Base-by-base conservation (phyloP, 2,113 vertebrate species). In the Sceloporus undulatus region DNA sequence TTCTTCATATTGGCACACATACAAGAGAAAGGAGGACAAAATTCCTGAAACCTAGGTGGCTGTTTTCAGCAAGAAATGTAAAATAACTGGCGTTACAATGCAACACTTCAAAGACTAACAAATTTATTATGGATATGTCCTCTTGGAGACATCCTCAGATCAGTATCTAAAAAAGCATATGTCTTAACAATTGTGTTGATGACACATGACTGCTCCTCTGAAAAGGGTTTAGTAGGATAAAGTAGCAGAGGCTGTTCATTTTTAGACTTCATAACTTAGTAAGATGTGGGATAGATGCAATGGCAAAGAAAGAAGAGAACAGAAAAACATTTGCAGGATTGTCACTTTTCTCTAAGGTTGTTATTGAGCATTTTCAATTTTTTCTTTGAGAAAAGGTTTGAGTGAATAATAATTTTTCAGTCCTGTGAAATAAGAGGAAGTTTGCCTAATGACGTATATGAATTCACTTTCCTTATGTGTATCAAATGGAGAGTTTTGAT, bases 331-430 rank as follows among this genome's bases (percentile, higher is more conserved):
- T 25, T 71, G 59, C 23, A 21, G 27, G 19, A 42, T 13, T 27
- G 42, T n/a, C 25, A 11, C 42, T 59, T 40, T 29, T 82, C 92
- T 68, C 79, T 91, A 93, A 79, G 29, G 21, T 73, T 84, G 54
- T 92, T 79, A n/a, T 73, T n/a, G 56, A 23, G 7, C 23, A 54
- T 25, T 18, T 70, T 38, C 10, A 19, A n/a, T 34, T 10, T 87
- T 40, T 10, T 71, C 52, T 81, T 79, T 56, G 79, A 34, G 77
- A 66, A 90, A 38, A 73, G 16, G 80, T 77, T 62, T 62, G 18
- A 16, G 11, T 16, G 13, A 16, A 18, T 62, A 13, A 62, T 62
- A 16, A 16, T 56, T 54, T 76, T 23, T 27, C 54, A 14, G 6
- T 6, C 38, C 16, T 66, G 13, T 65, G 52, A 65, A 87, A 75